Evolutionary conservation across 2,113 vertebrate species (phyloP), one percentile per base, ranked within the genome.

Genomic region (Jacana jacana): DNA sequence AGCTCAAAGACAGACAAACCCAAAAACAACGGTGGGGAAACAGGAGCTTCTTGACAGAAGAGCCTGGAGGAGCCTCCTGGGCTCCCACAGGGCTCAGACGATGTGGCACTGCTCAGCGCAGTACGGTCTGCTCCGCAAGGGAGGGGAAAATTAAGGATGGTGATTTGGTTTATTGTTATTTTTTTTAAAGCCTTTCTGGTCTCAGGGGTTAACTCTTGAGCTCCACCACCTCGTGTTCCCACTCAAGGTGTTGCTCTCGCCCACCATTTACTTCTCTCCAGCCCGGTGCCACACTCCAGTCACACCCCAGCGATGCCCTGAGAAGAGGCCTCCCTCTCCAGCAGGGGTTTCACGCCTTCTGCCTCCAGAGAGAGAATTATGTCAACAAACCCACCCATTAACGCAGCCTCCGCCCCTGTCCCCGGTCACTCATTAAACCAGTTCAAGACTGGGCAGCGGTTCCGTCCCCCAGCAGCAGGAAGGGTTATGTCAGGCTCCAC

Each of bases 261-360:
- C 13, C 1, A 5, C 25, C 46, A 28, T 31, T n/a, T 28, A 17
- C 60, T 31, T 25, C 1, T 27, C 19, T 24, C 17, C 1, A 2
- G 42, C 15, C 3, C 14, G 13, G 57, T 2, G 9, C 28, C 6
- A 3, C 0, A 1, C 51, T 58, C 39, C 70, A 40, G 0, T 3
- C 3, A 0, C 1, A 33, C 24, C 48, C 0, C 4, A 66, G 27
- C 0, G 0, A 46, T 18, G 10, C 11, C 16, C 6, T 22, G 15
- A 86, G 49, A 16, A 55, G 11, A 86, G 25, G 30, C 31, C 27
- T 76, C 73, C 20, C 15, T 66, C 54, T 18, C 42, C 42, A 40
- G 13, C 0, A 5, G 54, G 7, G 44, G 19, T 11, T 57, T 35
- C 52, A n/a, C 4, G 0, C n/a, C 19, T 10, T 52, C 77, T 81